A percentile compares a stretch with the other conserved stretches of the same genome.
phyloP scores from a whole-genome alignment of 2,113 vertebrate genomes.

The Spermophilus dauricus region DNA sequence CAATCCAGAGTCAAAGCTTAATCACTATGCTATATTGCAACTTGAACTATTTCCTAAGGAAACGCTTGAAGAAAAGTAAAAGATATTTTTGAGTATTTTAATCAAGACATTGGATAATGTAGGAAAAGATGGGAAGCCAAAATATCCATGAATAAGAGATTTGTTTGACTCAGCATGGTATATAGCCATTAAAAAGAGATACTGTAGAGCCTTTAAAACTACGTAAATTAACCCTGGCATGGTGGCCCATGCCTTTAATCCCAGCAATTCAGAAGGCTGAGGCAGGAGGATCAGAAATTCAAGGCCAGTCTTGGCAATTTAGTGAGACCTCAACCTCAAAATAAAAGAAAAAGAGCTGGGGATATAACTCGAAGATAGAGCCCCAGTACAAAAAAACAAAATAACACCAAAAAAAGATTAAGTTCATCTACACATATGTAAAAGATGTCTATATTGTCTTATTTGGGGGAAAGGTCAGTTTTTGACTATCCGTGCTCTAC shows the following conservation, averaged over 20 bases:
- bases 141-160: neutral
- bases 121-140: neutral
- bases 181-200: conserved; percentile 41
- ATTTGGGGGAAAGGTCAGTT: neutral
- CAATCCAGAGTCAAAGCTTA: neutral
- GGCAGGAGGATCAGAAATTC: too few relatives aligned
- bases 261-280: too few relatives aligned
- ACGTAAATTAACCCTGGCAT: neutral
- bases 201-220: neutral
- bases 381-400: too few relatives aligned
- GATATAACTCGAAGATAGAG: too few relatives aligned
- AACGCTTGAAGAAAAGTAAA: conserved; percentile 36
- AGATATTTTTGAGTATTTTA: conserved; percentile 41
- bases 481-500: conserved; percentile 44
- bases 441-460: neutral
- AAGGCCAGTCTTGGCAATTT: too few relatives aligned
- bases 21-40: neutral
- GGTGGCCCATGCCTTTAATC: too few relatives aligned
- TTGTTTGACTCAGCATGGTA: neutral
- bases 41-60: conserved; percentile 27
- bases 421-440: neutral
- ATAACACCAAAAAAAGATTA: too few relatives aligned
- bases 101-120: conserved; percentile 2
- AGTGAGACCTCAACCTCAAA: too few relatives aligned
- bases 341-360: too few relatives aligned